Evolutionary conservation across 2,888 invertebrate species (phyloP).

Genomic region (Taphrorychus bicolor): DNA sequence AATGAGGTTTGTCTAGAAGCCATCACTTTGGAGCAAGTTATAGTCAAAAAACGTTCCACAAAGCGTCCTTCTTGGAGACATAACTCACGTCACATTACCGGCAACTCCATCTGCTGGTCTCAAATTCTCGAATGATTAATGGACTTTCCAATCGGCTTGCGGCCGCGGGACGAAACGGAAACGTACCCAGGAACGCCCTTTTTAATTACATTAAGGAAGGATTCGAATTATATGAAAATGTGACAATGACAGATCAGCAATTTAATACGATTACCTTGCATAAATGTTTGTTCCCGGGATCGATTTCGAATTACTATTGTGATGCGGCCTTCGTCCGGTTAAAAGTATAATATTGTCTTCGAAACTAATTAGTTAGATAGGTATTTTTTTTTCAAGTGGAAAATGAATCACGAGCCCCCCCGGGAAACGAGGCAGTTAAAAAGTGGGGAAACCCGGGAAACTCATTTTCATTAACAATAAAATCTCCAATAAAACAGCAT

Average conservation of each 20-base stretch:
- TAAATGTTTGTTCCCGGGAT: conserved; percentile 20
- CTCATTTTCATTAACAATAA: conserved; percentile 42
- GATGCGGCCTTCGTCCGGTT: conserved; percentile 3
- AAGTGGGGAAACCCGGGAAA: conserved; percentile 33
- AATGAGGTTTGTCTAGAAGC: neutral
- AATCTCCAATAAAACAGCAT: conserved; percentile 40
- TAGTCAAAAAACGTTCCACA: neutral
- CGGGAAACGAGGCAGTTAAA: conserved; percentile 8
- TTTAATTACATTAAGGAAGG: conserved; percentile 16
- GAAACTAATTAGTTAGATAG: neutral
- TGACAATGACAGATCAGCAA: conserved; percentile 25
- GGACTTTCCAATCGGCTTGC: neutral
- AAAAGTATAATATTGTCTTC: neutral
- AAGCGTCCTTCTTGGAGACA: neutral
- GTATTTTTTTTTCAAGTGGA: neutral
- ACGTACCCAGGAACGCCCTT: conserved; percentile 14
- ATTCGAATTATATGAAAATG: conserved; percentile 19
- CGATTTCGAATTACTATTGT: conserved; percentile 16
- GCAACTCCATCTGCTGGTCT: neutral
- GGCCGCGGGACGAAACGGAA: conserved; percentile 1
- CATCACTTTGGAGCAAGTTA: too few species aligned
- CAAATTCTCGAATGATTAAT: neutral
- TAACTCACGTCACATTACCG: neutral
- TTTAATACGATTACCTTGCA: conserved; percentile 25
- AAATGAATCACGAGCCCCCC: neutral